phyloP scores from a whole-genome alignment of 2,888 invertebrate species.

The Frankliniella intonsa region DNA sequence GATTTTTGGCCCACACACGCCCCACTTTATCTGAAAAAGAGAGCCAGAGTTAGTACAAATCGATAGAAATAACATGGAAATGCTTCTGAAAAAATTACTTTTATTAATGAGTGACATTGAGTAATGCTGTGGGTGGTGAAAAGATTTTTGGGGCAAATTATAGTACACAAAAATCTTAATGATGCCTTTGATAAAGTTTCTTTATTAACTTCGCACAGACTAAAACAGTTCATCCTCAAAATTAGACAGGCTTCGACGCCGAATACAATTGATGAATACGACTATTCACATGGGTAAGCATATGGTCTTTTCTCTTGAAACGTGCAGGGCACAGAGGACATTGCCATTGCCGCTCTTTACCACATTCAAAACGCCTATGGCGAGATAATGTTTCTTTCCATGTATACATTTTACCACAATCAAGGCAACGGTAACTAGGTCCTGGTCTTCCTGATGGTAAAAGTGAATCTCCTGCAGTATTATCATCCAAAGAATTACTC shows the following conservation, averaged over 20 bases:
- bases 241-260: too few species aligned
- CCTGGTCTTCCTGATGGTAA: background rate
- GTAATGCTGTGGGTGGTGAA: too few species aligned
- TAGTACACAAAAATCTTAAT: too few species aligned
- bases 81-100: background rate
- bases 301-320: constrained; percentile 35
- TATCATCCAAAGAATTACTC: background rate
- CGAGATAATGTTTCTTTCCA: constrained; percentile 41
- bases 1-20: background rate
- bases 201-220: too few species aligned
- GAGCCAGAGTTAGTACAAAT: background rate
- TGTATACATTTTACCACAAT: constrained; percentile 44
- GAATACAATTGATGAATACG: constrained; percentile 36
- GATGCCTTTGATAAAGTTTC: too few species aligned
- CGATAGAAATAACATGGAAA: background rate
- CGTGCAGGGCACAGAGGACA: constrained; percentile 39
- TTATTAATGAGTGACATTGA: background rate
- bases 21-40: constrained; percentile 18
- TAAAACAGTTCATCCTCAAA: too few species aligned
- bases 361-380: constrained; percentile 42
- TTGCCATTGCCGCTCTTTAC: constrained; percentile 39
- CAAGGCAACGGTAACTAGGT: constrained; percentile 38
- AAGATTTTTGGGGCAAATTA: too few species aligned
- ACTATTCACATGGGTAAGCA: constrained; percentile 37
- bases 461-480: background rate